Conservation (phyloP, 2,797 vertebrate genomes). For the Leuciscus waleckii region DNA sequence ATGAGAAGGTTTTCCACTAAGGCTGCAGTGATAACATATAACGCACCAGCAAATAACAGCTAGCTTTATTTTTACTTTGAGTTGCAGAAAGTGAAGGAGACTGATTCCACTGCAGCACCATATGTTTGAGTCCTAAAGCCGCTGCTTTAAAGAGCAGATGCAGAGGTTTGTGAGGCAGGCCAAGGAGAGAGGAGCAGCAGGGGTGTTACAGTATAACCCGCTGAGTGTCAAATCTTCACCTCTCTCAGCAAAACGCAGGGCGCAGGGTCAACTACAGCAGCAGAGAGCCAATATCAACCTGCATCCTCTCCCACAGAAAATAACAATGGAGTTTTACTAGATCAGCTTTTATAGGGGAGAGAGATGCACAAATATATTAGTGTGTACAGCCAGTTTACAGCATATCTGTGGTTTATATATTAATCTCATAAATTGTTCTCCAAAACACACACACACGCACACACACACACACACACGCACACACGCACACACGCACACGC, state of each 20-base stretch:
- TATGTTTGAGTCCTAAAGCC: constrained; percentile 41
- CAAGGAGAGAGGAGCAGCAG: constrained; percentile 39
- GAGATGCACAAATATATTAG: constrained; percentile 42
- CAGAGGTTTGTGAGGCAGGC: constrained; percentile 38
- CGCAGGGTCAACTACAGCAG: constrained; percentile 49
- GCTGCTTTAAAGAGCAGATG: constrained; percentile 43
- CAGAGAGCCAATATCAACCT: constrained; percentile 45
- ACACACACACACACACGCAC: too few species aligned
- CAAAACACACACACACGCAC: constrained; percentile 22
- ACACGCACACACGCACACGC: too few species aligned
- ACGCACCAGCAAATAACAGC: constrained; percentile 4
- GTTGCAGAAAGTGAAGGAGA: constrained; percentile 35
- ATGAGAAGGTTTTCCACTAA: constrained; percentile 11
- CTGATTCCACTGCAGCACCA: constrained; percentile 39
- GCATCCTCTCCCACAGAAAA: constrained; percentile 28
- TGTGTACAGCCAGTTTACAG: constrained; percentile 22
- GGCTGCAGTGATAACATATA: constrained; percentile 2
- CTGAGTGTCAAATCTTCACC: constrained; percentile 53
- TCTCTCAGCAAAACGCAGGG: constrained; percentile 52
- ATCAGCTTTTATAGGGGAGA: constrained; percentile 48
- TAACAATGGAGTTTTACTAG: constrained; percentile 41
- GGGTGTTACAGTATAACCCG: constrained; percentile 43
- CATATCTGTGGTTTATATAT: constrained; percentile 41
- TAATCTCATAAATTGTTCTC: constrained; percentile 48
- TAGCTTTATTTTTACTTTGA: constrained; percentile 21